Evolutionary conservation across 2,888 invertebrate genomes (phyloP).

Genomic region (Tiliacea citrago): DNA sequence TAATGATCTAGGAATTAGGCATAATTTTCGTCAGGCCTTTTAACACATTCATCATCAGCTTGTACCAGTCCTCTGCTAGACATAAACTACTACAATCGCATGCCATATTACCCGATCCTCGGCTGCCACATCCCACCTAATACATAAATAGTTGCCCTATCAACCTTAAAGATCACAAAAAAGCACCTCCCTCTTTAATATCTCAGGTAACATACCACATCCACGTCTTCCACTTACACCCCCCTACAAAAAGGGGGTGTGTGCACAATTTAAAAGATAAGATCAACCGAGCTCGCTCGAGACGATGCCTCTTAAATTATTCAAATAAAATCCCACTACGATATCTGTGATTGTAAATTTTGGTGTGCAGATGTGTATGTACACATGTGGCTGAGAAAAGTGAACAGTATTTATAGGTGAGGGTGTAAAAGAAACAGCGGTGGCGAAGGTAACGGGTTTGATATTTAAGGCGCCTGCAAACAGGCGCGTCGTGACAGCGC

Average conservation of each 20-base stretch:
- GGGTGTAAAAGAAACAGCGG: slow-evolving; percentile 21
- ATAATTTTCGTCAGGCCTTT: too few relatives aligned
- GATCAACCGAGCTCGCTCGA: slow-evolving; percentile 75
- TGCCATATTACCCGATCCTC: too few relatives aligned
- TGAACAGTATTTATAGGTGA: slow-evolving; percentile 27
- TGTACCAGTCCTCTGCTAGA: too few relatives aligned
- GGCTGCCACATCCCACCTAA: too few relatives aligned
- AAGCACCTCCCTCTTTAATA: background rate
- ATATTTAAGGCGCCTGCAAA: slow-evolving; percentile 6
- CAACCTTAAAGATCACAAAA: background rate
- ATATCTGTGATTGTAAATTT: slow-evolving; percentile 87
- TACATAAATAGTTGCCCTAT: background rate
- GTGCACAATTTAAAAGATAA: slow-evolving; percentile 86
- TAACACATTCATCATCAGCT: too few relatives aligned
- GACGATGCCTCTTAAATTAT: slow-evolving; percentile 84
- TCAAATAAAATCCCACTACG: slow-evolving; percentile 85
- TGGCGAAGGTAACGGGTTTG: slow-evolving; percentile 7
- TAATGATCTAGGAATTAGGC: too few relatives aligned
- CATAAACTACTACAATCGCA: too few relatives aligned
- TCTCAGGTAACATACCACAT: slow-evolving; percentile 59
- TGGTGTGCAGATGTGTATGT: slow-evolving; percentile 76
- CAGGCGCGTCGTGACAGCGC: too few relatives aligned
- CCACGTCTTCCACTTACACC: slow-evolving; percentile 36
- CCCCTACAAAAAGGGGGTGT: slow-evolving; percentile 71
- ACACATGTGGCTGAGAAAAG: slow-evolving; percentile 64